Evolutionary conservation across 2,113 vertebrate species (phyloP).

Genomic region (Narcine bancroftii): DNA sequence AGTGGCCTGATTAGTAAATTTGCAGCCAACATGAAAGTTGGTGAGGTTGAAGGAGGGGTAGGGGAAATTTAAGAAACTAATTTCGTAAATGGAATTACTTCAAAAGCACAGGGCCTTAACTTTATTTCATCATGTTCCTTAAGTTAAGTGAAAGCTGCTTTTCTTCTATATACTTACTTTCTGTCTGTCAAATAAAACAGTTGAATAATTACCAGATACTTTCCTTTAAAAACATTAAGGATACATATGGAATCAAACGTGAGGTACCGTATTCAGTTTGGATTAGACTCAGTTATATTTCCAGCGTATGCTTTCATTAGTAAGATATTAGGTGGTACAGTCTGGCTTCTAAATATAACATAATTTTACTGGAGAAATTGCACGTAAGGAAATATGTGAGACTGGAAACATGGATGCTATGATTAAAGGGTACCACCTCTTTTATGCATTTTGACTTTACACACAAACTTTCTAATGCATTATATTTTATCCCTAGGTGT

Average conservation of each 20-base stretch:
- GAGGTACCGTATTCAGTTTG: background rate
- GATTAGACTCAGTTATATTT: background rate
- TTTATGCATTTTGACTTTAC: slow-evolving; percentile 14
- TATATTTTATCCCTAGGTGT: slow-evolving; percentile 56
- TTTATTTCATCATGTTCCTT: background rate
- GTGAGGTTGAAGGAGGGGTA: too few species aligned
- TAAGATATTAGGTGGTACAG: background rate
- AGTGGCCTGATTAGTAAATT: too few species aligned
- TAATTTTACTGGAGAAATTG: too few species aligned
- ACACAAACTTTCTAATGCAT: background rate
- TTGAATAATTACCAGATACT: background rate
- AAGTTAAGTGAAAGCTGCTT: background rate
- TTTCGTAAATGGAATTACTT: background rate
- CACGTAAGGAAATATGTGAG: background rate
- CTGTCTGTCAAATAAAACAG: background rate
- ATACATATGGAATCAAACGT: background rate
- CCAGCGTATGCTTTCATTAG: background rate
- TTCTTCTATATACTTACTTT: background rate
- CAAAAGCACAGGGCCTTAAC: background rate
- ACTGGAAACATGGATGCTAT: background rate
- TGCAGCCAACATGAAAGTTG: too few species aligned
- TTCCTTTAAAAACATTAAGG: background rate
- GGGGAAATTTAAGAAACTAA: too few species aligned
- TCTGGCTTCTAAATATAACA: background rate
- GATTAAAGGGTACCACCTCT: background rate